phyloP scores from a whole-genome alignment of 2,797 vertebrate genomes.

The Enoplosus armatus region DNA sequence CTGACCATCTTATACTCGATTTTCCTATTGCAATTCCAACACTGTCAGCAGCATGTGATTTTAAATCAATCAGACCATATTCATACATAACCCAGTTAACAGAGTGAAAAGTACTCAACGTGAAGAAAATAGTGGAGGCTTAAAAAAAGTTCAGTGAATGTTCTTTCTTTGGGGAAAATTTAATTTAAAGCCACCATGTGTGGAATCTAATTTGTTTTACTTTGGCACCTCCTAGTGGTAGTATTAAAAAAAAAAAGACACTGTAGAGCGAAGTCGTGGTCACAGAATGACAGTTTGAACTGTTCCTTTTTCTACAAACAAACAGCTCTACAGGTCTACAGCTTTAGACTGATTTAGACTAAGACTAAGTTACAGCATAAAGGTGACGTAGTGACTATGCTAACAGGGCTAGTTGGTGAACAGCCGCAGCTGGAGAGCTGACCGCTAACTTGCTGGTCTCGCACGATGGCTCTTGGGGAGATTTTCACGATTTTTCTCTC shows the following conservation, averaged over 20 bases:
- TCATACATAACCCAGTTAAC: too few species aligned
- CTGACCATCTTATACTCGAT: background rate
- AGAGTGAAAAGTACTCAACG: too few species aligned
- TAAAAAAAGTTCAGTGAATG: background rate
- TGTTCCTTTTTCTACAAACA: background rate
- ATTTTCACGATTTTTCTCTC: too few species aligned
- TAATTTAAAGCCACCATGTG: background rate
- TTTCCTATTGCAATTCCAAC: background rate
- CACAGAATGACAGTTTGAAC: background rate
- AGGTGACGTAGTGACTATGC: too few species aligned
- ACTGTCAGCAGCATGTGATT: background rate
- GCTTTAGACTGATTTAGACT: too few species aligned
- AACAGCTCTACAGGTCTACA: too few species aligned
- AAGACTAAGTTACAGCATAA: too few species aligned
- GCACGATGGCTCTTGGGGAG: too few species aligned
- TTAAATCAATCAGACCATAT: too few species aligned
- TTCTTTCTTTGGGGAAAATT: background rate
- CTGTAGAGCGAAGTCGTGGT: background rate
- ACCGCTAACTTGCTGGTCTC: background rate
- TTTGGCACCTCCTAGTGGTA: background rate
- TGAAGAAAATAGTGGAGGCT: background rate
- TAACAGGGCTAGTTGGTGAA: too few species aligned
- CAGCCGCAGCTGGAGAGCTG: background rate
- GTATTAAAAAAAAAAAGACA: background rate
- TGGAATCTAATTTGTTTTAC: too few species aligned